A percentile compares a stretch with the other conserved stretches of the same genome.
phyloP scores from a whole-genome alignment of 2,113 vertebrate genomes.

The Pangasianodon gigas region DNA sequence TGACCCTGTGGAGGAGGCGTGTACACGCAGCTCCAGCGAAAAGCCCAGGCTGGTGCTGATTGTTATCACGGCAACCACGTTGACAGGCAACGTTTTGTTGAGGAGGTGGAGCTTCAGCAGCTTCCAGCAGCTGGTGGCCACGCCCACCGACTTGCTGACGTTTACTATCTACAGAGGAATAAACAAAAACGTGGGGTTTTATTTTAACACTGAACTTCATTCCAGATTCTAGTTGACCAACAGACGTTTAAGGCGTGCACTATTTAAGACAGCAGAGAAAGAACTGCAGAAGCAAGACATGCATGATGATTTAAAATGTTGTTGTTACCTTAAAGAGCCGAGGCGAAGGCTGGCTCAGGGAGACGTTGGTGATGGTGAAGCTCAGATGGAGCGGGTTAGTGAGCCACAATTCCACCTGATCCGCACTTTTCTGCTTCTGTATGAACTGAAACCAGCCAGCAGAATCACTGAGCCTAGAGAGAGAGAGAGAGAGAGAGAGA shows the following conservation, averaged over 20 bases:
- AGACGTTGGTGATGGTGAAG: constrained; percentile 78
- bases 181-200: neutral
- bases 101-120: constrained; percentile 84
- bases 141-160: constrained; percentile 79
- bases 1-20: constrained; percentile 73
- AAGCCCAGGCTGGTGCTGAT: constrained; percentile 83
- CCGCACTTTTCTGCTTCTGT: constrained; percentile 70
- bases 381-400: constrained; percentile 78
- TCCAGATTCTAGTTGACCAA: neutral
- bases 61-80: constrained; percentile 78
- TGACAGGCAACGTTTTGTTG: constrained; percentile 74
- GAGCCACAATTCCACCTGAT: constrained; percentile 87
- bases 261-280: neutral
- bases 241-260: neutral
- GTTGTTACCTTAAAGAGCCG: constrained; percentile 80
- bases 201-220: neutral
- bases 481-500: neutral
- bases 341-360: constrained; percentile 75
- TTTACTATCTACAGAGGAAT: constrained; percentile 79
- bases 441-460: constrained; percentile 77
- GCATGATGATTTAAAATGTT: neutral
- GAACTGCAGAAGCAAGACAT: neutral
- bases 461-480: constrained; percentile 71
- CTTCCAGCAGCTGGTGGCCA: constrained; percentile 88
- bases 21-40: constrained; percentile 82